These are phyloP conservation scores for Leptinotarsa rubiginosa DNA, from an alignment of 2,888 invertebrate genomes.

Conservation along the genomic window DNA sequence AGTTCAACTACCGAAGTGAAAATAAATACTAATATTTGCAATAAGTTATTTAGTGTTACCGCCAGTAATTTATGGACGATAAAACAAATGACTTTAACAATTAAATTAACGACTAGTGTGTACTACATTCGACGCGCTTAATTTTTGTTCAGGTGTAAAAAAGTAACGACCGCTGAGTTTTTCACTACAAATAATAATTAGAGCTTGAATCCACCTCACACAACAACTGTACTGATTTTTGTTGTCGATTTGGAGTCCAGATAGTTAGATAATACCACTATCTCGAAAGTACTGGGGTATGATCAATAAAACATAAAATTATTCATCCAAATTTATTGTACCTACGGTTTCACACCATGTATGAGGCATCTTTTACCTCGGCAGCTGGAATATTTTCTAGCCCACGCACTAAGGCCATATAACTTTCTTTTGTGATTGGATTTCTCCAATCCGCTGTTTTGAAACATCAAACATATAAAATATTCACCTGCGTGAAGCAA, in stretches of 20 bases:
- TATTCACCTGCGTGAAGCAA: slow-evolving; percentile 11
- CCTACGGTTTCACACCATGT: not conserved
- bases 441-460: not conserved
- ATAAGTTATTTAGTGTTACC: slow-evolving; percentile 50
- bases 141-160: slow-evolving; percentile 26
- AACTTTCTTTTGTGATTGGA: slow-evolving; percentile 12
- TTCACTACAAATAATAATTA: not conserved
- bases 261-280: no score
- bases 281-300: no score
- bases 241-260: not conserved
- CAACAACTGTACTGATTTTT: not conserved
- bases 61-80: slow-evolving; percentile 49
- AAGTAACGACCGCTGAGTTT: slow-evolving; percentile 20
- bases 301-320: no score
- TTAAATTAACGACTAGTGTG: slow-evolving; percentile 41
- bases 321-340: not conserved
- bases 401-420: not conserved
- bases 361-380: not conserved
- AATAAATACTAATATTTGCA: slow-evolving; percentile 40
- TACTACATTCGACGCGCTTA: slow-evolving; percentile 32
- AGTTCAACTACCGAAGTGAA: not conserved
- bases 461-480: slow-evolving; percentile 8
- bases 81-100: slow-evolving; percentile 51
- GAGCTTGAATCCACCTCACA: not conserved
- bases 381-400: not conserved